These are phyloP conservation scores for Orius insidiosus DNA, from an alignment of 1,140 invertebrate species.

Conservation along the genomic window DNA sequence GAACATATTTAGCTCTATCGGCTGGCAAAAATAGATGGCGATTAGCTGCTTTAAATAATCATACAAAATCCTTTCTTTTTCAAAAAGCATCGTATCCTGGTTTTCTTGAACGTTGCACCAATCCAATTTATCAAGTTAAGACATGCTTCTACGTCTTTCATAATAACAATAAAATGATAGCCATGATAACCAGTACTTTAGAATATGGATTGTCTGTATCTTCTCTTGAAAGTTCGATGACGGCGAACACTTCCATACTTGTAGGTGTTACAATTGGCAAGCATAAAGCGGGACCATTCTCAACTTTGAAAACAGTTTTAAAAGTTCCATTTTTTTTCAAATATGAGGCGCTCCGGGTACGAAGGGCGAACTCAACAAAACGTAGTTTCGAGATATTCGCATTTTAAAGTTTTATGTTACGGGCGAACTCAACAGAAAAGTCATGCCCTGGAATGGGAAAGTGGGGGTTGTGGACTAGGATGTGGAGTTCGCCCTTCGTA, in stretches of 20 bases:
- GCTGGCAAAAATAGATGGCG: constrained; percentile 6
- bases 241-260: constrained; percentile 3
- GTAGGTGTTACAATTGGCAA: constrained; percentile 1
- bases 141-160: background rate
- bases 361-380: too few relatives aligned
- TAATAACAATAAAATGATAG: too few relatives aligned
- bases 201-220: background rate
- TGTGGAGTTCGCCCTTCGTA: too few relatives aligned
- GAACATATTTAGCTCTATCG: constrained; percentile 3
- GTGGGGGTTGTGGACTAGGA: too few relatives aligned
- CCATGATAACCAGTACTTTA: background rate
- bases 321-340: too few relatives aligned
- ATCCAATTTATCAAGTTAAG: background rate
- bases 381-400: too few relatives aligned
- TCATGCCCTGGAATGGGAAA: too few relatives aligned
- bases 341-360: too few relatives aligned
- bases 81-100: background rate
- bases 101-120: constrained; percentile 3
- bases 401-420: too few relatives aligned
- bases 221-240: constrained; percentile 1
- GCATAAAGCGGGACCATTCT: constrained; percentile 1
- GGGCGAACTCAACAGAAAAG: too few relatives aligned
- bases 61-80: background rate
- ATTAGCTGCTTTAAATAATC: constrained; percentile 8
- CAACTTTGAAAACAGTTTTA: too few relatives aligned